A percentile compares a stretch with the other conserved stretches of the same genome.
Conservation (phyloP, 2,888 invertebrate genomes). For the Caenorhabditis sinica region DNA sequence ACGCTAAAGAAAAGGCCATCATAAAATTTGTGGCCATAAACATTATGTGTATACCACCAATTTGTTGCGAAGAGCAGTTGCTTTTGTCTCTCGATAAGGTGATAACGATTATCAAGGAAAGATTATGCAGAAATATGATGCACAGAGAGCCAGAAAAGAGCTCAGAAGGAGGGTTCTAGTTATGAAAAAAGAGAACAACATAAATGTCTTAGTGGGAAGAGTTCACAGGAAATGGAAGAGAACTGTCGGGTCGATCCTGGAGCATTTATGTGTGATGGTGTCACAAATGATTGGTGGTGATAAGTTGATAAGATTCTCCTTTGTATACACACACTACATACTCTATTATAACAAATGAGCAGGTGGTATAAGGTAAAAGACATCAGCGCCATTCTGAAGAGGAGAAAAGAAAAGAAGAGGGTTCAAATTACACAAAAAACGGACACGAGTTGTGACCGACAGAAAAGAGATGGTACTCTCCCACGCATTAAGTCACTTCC, state of each 20-base stretch:
- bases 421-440: constrained; percentile 47
- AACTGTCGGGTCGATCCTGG: constrained; percentile 1
- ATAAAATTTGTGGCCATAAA: constrained; percentile 53
- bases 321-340: constrained; percentile 16
- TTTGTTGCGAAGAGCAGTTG: constrained; percentile 27
- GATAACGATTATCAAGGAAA: constrained; percentile 18
- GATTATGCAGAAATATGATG: neutral
- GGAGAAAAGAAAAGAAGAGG: constrained; percentile 12
- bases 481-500: constrained; percentile 36
- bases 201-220: no score
- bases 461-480: constrained; percentile 3
- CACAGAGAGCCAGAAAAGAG: constrained; percentile 13
- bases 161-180: neutral
- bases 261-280: constrained; percentile 34
- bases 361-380: constrained; percentile 27
- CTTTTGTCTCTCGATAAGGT: constrained; percentile 43
- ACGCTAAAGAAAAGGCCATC: constrained; percentile 24
- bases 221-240: constrained; percentile 10
- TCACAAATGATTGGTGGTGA: constrained; percentile 44
- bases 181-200: neutral
- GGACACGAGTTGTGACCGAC: constrained; percentile 31
- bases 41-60: constrained; percentile 45
- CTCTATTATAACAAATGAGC: constrained; percentile 28
- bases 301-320: constrained; percentile 45
- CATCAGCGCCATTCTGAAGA: constrained; percentile 44